A percentile compares a stretch with the other conserved stretches of the same genome.
Conservation (phyloP, 2,113 vertebrate species). For the Mirounga angustirostris region DNA sequence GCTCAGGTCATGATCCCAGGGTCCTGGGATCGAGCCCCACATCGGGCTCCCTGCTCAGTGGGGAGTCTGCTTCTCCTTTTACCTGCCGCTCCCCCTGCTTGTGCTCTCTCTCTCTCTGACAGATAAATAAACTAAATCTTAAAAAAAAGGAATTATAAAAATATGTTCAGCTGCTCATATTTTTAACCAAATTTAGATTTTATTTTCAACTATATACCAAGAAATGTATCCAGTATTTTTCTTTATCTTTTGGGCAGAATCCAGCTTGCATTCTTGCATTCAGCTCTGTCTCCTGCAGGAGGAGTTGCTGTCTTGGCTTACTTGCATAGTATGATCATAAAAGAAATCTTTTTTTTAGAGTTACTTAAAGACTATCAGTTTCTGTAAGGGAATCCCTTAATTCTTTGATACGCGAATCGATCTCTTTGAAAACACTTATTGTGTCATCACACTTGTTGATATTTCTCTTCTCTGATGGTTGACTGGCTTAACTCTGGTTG, state of each 20-base stretch:
- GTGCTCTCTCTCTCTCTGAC: background rate
- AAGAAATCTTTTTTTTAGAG: background rate
- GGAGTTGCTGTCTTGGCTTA: background rate
- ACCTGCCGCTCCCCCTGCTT: background rate
- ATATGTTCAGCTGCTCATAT: background rate
- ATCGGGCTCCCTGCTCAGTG: background rate
- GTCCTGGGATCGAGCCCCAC: background rate
- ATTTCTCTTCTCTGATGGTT: background rate
- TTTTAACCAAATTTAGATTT: constrained; percentile 52
- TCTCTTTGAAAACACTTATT: background rate
- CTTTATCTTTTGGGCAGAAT: background rate
- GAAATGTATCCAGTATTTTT: background rate
- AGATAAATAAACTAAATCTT: background rate
- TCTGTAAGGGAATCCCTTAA: background rate
- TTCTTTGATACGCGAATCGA: background rate
- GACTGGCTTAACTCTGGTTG: background rate
- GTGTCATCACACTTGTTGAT: background rate
- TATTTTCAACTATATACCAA: constrained; percentile 43
- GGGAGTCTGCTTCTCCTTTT: background rate
- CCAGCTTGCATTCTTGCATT: background rate
- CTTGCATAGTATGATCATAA: background rate
- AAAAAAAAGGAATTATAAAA: background rate
- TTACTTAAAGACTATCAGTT: background rate
- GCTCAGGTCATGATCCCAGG: background rate
- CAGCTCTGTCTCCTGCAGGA: background rate